phyloP scores from a whole-genome alignment of 1,140 invertebrate species.

The Galleria mellonella region DNA sequence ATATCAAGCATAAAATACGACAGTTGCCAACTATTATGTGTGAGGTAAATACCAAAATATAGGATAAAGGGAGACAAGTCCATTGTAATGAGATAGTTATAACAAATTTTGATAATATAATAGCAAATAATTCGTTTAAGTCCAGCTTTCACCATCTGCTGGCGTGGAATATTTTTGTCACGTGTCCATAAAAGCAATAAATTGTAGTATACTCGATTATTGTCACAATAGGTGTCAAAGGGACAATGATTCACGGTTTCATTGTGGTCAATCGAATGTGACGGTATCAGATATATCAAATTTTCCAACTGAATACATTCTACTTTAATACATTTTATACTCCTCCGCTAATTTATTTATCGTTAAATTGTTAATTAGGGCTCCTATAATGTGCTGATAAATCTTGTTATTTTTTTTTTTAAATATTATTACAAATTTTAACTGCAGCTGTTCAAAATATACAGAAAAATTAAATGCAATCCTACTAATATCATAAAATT shows the following conservation, averaged over 20 bases:
- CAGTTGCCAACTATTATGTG: constrained; percentile 31
- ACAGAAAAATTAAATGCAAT: too few species aligned
- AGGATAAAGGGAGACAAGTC: constrained; percentile 13
- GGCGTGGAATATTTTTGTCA: constrained; percentile 40
- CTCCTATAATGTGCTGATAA: too few species aligned
- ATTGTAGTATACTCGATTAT: constrained; percentile 54
- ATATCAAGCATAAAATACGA: constrained; percentile 29
- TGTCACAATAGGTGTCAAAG: constrained; percentile 55
- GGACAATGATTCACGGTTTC: constrained; percentile 44
- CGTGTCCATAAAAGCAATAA: constrained; percentile 53
- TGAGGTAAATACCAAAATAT: constrained; percentile 42
- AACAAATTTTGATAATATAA: constrained; percentile 27
- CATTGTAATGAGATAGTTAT: constrained; percentile 23
- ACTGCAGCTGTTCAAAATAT: too few species aligned
- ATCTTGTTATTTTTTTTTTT: too few species aligned
- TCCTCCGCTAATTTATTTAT: too few species aligned
- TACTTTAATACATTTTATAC: not conserved
- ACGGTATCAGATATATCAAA: constrained; percentile 6
- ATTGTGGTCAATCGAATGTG: constrained; percentile 30
- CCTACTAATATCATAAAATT: too few species aligned
- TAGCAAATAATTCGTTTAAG: constrained; percentile 28
- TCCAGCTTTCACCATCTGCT: constrained; percentile 46
- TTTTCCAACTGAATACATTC: constrained; percentile 2
- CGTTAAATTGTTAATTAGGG: too few species aligned
- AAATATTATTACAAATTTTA: too few species aligned